Evolutionary conservation across 37 sponge, comb jelly and placozoan genomes (phyloP), one percentile per base, ranked within the genome.

Genomic region (Ianthella basta): DNA sequence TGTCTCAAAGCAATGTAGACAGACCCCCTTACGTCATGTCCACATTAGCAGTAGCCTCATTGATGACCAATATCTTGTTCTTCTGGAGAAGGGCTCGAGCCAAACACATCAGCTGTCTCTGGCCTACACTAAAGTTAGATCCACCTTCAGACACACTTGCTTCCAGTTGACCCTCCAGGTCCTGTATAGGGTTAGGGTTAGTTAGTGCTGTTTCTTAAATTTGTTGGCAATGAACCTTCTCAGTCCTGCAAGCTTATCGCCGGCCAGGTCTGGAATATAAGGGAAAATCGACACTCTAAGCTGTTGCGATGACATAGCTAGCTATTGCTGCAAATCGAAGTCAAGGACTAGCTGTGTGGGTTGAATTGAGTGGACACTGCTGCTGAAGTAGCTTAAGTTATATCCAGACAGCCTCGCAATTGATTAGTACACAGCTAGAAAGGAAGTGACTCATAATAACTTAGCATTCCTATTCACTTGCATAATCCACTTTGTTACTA

Each of bases 11-110:
- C n/a, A n/a, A n/a, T n/a, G n/a, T n/a, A n/a, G n/a, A n/a, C n/a
- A n/a, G n/a, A n/a, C n/a, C n/a, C n/a, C 14, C 91, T 84, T 39
- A 91, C 91, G 41, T 82, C 60, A 84, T 67, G 60, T 95, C 95
- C 20, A 95, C 92, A 87, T 95, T 91, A 37, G 95, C 92, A 21
- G 95, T 95, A 68, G 90, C 95, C 55, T 95, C 95, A 68, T 95
- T 92, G 19, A 95, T 90, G 23, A 95, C 86, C 3, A 95, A 84
- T 29, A 95, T 84, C 73, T 88, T 91, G 85, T 95, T 95, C 37
- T 85, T 87, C 82, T 83, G 81, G 35, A 95, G 86, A n/a, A 95
- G 75, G 6, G 95, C 95, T 59, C 95, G 81, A 14, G 90, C 95
- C 15, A 95, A 87, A 70, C 95, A 95, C 25, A 95, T 67, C 81